Conservation (phyloP, 2,113 vertebrate genomes). For the Saimiri boliviensis region DNA sequence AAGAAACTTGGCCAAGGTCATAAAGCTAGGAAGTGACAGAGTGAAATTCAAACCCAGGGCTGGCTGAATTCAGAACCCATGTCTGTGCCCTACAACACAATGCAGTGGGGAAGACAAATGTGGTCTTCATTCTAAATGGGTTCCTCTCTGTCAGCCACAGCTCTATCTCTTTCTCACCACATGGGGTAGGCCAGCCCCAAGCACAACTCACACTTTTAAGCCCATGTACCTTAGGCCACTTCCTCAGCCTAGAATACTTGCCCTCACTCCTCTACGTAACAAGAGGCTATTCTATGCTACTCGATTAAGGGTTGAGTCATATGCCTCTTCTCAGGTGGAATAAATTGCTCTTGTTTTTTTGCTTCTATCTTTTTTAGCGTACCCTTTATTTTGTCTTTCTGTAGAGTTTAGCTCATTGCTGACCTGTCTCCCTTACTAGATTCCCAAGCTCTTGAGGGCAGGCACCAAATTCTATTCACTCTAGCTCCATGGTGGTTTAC, state of each 20-base stretch:
- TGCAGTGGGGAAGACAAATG: not conserved
- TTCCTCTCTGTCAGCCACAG: not conserved
- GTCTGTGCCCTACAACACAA: not conserved
- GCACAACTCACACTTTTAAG: not conserved
- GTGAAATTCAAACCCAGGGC: not conserved
- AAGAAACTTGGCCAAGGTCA: not conserved
- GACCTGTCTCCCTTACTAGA: not conserved
- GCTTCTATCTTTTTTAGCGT: not conserved
- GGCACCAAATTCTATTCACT: not conserved
- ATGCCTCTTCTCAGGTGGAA: not conserved
- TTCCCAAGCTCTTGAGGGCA: not conserved
- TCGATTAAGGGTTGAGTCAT: not conserved
- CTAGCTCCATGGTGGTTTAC: not conserved
- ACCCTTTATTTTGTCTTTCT: slow-evolving; percentile 28
- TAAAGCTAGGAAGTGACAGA: slow-evolving; percentile 7
- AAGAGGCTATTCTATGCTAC: not conserved
- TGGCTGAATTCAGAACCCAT: not conserved
- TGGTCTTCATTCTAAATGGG: not conserved
- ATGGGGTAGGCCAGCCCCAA: not conserved
- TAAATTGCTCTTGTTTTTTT: slow-evolving; percentile 15
- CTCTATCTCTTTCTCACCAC: not conserved
- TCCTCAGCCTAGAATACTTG: not conserved
- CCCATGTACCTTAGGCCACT: not conserved
- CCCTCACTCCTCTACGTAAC: not conserved
- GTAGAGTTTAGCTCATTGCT: not conserved